These are phyloP conservation scores for Icerya purchasi DNA, from an alignment of 2,888 invertebrate genomes.

Conservation along the genomic window DNA sequence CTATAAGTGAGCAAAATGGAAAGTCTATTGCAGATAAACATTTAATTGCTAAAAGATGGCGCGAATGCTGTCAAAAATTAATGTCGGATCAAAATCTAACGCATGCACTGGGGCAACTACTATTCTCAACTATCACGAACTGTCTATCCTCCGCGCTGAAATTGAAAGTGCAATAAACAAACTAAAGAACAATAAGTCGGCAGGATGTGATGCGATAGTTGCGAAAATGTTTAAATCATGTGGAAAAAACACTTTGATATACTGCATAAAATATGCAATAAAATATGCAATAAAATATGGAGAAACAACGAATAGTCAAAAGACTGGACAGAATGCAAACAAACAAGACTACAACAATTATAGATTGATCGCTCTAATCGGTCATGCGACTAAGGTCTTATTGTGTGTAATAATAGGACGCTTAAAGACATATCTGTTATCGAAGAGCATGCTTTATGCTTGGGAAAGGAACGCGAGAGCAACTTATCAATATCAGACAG, in stretches of 20 bases:
- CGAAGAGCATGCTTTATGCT: neutral
- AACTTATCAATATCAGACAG: neutral
- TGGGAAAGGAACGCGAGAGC: neutral
- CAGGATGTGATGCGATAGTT: neutral
- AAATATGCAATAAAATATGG: neutral
- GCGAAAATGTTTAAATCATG: neutral
- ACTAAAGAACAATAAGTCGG: neutral
- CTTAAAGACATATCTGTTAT: neutral
- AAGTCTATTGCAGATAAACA: neutral
- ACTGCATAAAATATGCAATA: neutral
- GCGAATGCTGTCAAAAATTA: neutral
- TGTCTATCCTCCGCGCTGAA: neutral
- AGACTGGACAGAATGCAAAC: neutral
- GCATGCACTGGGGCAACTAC: neutral
- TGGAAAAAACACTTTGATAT: neutral
- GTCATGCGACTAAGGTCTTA: neutral
- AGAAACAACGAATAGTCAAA: neutral
- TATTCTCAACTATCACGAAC: neutral
- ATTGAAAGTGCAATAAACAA: neutral
- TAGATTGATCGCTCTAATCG: no score
- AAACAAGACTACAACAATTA: neutral
- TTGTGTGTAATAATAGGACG: neutral
- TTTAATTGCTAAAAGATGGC: neutral
- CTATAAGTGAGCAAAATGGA: neutral
- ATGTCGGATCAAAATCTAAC: neutral